Evolutionary conservation across 2,888 invertebrate genomes (phyloP).

Genomic region (Pristionchus fissidentatus): DNA sequence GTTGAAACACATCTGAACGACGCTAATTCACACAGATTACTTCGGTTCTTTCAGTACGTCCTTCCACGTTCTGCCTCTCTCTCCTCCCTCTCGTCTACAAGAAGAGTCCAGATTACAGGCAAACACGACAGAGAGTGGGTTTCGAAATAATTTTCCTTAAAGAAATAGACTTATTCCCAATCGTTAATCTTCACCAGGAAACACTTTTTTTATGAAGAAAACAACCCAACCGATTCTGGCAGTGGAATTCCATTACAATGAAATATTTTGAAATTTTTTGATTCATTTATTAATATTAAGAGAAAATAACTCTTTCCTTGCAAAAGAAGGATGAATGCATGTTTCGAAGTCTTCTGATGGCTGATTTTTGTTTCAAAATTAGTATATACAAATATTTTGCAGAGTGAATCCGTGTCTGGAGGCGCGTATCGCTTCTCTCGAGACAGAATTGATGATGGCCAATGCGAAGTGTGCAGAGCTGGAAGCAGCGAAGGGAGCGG

Average conservation of each 20-base stretch:
- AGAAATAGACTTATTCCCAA: neutral
- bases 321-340: neutral
- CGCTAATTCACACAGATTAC: neutral
- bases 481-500: slow-evolving; percentile 48
- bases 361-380: neutral
- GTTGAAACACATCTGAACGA: neutral
- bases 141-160: neutral
- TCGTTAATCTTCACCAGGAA: too few species aligned
- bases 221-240: neutral
- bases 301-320: neutral
- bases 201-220: neutral
- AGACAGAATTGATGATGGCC: slow-evolving; percentile 45
- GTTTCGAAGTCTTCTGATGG: neutral
- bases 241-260: neutral
- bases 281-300: neutral
- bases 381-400: neutral
- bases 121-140: slow-evolving; percentile 39
- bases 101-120: slow-evolving; percentile 33
- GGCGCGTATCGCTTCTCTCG: slow-evolving; percentile 40
- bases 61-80: slow-evolving; percentile 38
- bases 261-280: neutral
- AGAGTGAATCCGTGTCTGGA: slow-evolving; percentile 28
- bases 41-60: slow-evolving; percentile 20
- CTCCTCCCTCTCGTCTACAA: slow-evolving; percentile 1
- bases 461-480: slow-evolving; percentile 49